A percentile compares a stretch with the other conserved stretches of the same genome.
Evolutionary conservation across 2,113 vertebrate species (phyloP).

Genomic region (Ceyx melanurus): DNA sequence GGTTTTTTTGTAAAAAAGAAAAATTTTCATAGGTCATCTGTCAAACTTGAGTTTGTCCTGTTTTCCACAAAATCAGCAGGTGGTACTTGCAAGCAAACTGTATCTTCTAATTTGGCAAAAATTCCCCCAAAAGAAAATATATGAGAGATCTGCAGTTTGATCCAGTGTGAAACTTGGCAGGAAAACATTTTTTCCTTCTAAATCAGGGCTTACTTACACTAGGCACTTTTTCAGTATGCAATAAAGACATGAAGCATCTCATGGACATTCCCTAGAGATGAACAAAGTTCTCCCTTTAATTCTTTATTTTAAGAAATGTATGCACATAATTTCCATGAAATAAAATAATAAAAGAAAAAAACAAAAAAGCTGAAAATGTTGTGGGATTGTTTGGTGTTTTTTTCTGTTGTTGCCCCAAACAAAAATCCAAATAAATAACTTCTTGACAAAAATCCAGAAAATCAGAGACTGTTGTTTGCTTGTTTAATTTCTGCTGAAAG

Average conservation of each 20-base stretch:
- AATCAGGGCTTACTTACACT: neutral
- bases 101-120: slow-evolving; percentile 22
- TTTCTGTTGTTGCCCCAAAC: neutral
- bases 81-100: neutral
- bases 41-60: slow-evolving; percentile 1
- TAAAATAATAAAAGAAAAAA: neutral
- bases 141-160: neutral
- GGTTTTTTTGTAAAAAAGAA: neutral
- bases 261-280: neutral
- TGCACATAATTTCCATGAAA: neutral
- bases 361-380: neutral
- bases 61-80: slow-evolving; percentile 31
- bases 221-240: neutral
- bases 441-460: neutral
- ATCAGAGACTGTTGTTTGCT: neutral
- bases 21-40: neutral
- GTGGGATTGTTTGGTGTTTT: neutral
- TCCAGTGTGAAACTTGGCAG: slow-evolving; percentile 48
- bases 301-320: neutral
- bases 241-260: neutral
- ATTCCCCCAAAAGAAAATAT: neutral
- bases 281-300: neutral
- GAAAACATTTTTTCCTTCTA: neutral
- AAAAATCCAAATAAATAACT: neutral
- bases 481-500: slow-evolving; percentile 25